Evolutionary conservation across 2,797 vertebrate genomes (phyloP), one percentile per base, ranked within the genome.

Genomic region (Phylloscopus collybita): DNA sequence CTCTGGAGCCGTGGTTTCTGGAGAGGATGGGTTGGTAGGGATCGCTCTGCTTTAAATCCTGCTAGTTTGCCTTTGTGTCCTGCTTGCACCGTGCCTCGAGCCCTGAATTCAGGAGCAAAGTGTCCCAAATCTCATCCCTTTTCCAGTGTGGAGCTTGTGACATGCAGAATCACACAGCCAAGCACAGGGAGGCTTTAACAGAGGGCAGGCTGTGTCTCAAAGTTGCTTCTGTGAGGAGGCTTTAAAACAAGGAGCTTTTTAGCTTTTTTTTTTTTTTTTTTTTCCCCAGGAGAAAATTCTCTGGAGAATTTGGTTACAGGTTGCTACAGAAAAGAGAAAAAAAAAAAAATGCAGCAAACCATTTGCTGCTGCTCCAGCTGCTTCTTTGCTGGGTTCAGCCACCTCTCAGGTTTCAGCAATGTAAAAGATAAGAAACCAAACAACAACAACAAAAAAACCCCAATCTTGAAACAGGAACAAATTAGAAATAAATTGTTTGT

Each of bases 241-340:
- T 91, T 80, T 78, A 44, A 88, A 79, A 82, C 86, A 95, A 93
- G 92, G 64, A 85, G 84, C 91, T 82, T 76, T 95, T 94, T 73
- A 60, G 62, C 9, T 6, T 56, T n/a, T 57, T 54, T 64, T 9
- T 34, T 34, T 34, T 7, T 65, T 9, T 51, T 51, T 62, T 61
- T 73, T 40, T 13, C 21, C 13, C 57, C 80, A 34, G 49, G 45
- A 92, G 60, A 62, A 75, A 92, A 86, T 72, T 72, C 70, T 66
- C 80, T 11, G 36, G 83, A 34, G 96, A 96, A 86, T 93, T 91
- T 50, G 13, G 80, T 93, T 96, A 87, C 96, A 95, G 92, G 83
- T 92, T 94, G 90, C 94, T 73, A 65, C 70, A 94, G 93, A 34
- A 73, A 75, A 40, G 38, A 11, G 22, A 14, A 62, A 36, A 80